Evolutionary conservation across 2,888 invertebrate species (phyloP).

Genomic region (Bombyx huttoni): DNA sequence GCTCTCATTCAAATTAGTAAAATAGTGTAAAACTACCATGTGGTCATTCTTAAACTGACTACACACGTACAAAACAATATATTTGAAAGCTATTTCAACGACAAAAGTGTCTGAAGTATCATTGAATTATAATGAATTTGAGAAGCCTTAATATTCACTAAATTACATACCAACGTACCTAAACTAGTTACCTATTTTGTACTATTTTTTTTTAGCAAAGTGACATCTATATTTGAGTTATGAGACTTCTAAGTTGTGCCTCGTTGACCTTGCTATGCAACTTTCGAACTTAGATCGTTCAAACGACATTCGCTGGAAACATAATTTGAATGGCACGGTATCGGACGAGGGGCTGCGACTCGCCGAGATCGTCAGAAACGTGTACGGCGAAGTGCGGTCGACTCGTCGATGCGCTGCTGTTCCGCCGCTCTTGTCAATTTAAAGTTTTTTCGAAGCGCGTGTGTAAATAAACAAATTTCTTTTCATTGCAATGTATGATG

Average conservation of each 20-base stretch:
- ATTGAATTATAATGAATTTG: no score
- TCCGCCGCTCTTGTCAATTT: constrained; percentile 60
- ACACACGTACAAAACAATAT: no score
- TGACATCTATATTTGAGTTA: constrained; percentile 28
- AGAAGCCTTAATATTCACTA: no score
- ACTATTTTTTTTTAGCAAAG: constrained; percentile 4
- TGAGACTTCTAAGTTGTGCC: constrained; percentile 28
- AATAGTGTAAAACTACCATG: no score
- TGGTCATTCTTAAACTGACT: no score
- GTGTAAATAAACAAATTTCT: constrained; percentile 68
- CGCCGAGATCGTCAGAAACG: constrained; percentile 54
- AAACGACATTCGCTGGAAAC: constrained; percentile 45
- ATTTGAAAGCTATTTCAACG: no score
- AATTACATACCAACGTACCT: no score
- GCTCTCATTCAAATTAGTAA: no score
- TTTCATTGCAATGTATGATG: constrained; percentile 55
- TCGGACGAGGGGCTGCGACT: constrained; percentile 15
- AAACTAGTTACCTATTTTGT: no score
- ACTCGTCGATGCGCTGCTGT: constrained; percentile 70
- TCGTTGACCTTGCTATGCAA: constrained; percentile 50
- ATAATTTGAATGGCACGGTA: constrained; percentile 53
- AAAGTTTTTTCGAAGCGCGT: constrained; percentile 63
- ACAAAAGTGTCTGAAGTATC: no score
- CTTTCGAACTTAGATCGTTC: constrained; percentile 57
- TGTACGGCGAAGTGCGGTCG: constrained; percentile 72